Conservation (phyloP, 2,888 invertebrate genomes). For the Chrysomela aeneicollis region DNA sequence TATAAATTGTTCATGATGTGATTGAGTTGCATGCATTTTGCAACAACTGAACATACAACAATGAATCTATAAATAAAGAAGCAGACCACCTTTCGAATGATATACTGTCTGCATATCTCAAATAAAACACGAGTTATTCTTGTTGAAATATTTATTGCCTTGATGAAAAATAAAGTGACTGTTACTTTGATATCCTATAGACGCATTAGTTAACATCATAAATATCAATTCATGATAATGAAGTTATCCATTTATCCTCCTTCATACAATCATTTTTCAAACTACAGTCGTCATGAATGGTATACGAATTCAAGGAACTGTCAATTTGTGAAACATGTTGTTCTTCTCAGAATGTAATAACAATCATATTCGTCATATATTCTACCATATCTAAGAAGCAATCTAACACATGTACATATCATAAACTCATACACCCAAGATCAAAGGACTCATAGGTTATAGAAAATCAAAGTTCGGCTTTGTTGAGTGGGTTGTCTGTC, state of each 20-base stretch:
- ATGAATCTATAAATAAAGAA: not conserved
- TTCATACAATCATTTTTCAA: not conserved
- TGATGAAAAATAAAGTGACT: not conserved
- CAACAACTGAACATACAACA: not conserved
- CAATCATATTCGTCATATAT: too few relatives aligned
- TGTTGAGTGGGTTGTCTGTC: slow-evolving; percentile 36
- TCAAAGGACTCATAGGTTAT: slow-evolving; percentile 31
- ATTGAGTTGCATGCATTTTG: not conserved
- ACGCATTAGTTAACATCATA: too few relatives aligned
- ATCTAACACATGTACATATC: slow-evolving; percentile 25
- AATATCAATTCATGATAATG: not conserved
- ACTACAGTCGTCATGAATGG: slow-evolving; percentile 10
- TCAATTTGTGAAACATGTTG: slow-evolving; percentile 26
- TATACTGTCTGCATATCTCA: not conserved
- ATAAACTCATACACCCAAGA: slow-evolving; percentile 23
- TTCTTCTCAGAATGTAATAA: slow-evolving; percentile 3
- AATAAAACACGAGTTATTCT: not conserved
- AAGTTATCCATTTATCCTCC: slow-evolving; percentile 7
- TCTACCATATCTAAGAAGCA: slow-evolving; percentile 22
- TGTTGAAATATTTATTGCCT: not conserved
- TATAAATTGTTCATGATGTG: not conserved
- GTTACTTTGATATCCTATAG: not conserved
- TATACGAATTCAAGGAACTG: slow-evolving; percentile 22
- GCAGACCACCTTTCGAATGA: not conserved
- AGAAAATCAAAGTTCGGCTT: slow-evolving; percentile 33